Base-by-base conservation (phyloP, 2,797 vertebrate genomes). In the Echiichthys vipera region DNA sequence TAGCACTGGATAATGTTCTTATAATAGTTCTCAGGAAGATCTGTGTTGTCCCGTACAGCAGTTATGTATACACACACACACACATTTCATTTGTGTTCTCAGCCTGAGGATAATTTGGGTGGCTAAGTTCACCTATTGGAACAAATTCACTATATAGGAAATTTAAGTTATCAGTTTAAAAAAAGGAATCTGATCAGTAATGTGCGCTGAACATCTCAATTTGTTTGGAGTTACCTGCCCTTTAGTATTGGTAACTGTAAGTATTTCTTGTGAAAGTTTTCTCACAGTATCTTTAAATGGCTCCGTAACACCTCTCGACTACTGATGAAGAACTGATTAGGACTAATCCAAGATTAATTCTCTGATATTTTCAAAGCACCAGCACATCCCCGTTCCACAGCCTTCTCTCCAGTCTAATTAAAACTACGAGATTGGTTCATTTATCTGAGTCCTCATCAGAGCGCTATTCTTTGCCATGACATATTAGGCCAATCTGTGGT, bases 401-500 rank as follows among this genome's bases (percentile, higher is more conserved):
- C 68, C 65, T 68, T 25, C 66, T 84, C 89, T 83, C 58, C 58
- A 20, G 66, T 92, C 89, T 94, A 94, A 94, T 94, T 94, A 93
- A 91, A 94, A 91, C 85, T 80, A 74, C 11, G 22, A 66, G 83
- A 90, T 84, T 74, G 81, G 91, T 93, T 96, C 93, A 95, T 96
- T 95, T 94, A 93, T 96, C 94, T 92, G 94, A 92, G 91, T 90
- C 94, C 91, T 96, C 95, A 94, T 95, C 95, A 95, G 93, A 92
- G 95, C 92, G 93, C 95, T 93, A 92, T 95, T 94, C 91, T 62
- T 87, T 92, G 88, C 92, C 93, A 94, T 92, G 91, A 96, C 95
- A 94, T 96, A 97, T 98, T 96, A 96, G 94, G 94, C 95, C 95
- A 95, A 96, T 97, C 95, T 94, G 95, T 90, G 95, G 93, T 89